These are phyloP conservation scores for Stichopus chloronotus DNA, from an alignment of 35 echinoderm and acorn worm genomes.

Conservation along the genomic window DNA sequence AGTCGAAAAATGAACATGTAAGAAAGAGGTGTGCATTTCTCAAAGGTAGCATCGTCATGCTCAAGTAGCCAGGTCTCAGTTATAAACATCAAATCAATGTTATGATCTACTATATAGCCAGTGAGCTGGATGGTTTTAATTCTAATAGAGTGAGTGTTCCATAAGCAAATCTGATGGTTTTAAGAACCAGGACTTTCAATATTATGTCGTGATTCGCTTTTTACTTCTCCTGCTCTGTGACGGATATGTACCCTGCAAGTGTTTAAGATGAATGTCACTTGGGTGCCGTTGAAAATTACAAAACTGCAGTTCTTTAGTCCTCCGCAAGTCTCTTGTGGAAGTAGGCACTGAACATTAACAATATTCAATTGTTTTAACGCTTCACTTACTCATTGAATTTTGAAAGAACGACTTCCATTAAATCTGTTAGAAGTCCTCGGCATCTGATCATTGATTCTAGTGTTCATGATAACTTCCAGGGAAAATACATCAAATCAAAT, in stretches of 20 bases:
- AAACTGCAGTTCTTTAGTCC: too few relatives aligned
- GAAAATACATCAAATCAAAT: too few relatives aligned
- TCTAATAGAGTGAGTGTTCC: conserved; percentile 53
- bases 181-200: neutral
- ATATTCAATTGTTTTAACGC: neutral
- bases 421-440: too few relatives aligned
- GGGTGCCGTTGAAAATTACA: neutral
- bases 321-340: neutral
- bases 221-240: neutral
- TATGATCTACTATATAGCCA: conserved; percentile 48
- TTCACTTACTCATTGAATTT: neutral
- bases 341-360: neutral
- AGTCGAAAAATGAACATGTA: conserved; percentile 23
- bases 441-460: too few relatives aligned
- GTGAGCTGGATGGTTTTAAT: conserved; percentile 20
- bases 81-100: conserved; percentile 54
- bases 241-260: neutral
- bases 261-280: neutral
- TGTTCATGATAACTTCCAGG: too few relatives aligned
- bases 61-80: conserved; percentile 57
- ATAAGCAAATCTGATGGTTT: conserved; percentile 16
- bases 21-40: conserved; percentile 40
- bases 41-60: conserved; percentile 50
- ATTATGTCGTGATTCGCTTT: neutral
- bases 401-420: neutral